Conservation (phyloP, 2,797 vertebrate species). For the Luscinia luscinia region DNA sequence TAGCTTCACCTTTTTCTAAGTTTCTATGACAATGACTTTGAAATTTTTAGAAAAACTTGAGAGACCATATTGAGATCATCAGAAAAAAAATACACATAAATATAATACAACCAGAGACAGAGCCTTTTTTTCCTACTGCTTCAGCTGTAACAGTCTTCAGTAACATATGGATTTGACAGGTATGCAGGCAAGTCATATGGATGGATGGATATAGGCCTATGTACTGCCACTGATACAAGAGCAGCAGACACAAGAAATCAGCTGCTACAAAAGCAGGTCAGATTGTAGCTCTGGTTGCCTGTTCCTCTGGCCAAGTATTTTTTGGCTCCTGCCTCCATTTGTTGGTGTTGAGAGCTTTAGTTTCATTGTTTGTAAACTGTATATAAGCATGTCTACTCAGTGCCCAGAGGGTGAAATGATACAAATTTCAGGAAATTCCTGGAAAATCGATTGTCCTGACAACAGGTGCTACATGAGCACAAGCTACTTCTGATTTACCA, state of each 20-base stretch:
- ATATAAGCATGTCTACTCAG: background rate
- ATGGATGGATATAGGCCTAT: background rate
- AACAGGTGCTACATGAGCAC: conserved; percentile 36
- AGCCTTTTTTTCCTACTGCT: background rate
- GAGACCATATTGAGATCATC: background rate
- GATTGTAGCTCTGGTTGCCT: background rate
- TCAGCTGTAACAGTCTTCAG: background rate
- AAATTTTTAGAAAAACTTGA: background rate
- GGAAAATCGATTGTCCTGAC: conserved; percentile 45
- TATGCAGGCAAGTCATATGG: background rate
- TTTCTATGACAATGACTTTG: background rate
- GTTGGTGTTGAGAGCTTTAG: background rate
- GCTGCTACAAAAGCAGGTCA: background rate
- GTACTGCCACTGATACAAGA: background rate
- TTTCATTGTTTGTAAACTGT: conserved; percentile 16
- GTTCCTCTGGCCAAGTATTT: background rate
- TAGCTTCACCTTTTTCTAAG: background rate
- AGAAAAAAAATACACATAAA: background rate
- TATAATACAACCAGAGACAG: background rate
- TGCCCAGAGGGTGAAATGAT: background rate
- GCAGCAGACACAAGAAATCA: background rate
- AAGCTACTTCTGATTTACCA: conserved; percentile 28
- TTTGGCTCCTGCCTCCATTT: background rate
- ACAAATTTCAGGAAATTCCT: conserved; percentile 47
- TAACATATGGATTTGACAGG: background rate